Percentiles rank a stretch among this genome's conserved stretches.
These are phyloP conservation scores for Gadopsis bispinosus DNA, from an alignment of 2,797 vertebrate genomes.

Conservation along the genomic window DNA sequence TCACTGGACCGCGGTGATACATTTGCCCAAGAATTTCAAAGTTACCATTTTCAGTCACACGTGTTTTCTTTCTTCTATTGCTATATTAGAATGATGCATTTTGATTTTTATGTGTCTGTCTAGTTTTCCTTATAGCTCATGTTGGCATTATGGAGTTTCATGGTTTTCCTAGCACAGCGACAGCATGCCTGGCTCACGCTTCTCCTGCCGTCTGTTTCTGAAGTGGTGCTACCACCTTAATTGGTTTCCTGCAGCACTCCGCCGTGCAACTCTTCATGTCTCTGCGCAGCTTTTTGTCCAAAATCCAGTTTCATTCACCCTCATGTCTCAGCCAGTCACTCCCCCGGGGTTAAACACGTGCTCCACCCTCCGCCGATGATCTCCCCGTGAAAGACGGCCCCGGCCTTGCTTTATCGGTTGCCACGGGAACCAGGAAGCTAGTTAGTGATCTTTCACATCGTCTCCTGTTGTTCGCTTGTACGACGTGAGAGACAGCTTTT, in stretches of 20 bases:
- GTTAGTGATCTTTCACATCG: conserved; percentile 69
- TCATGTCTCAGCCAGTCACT: conserved; percentile 3
- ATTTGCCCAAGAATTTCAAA: background rate
- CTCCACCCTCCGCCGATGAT: conserved; percentile 23
- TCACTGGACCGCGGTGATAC: background rate
- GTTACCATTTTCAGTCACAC: background rate
- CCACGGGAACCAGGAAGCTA: conserved; percentile 71
- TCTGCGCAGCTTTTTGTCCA: background rate
- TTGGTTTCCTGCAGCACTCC: conserved; percentile 4
- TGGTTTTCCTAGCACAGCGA: background rate
- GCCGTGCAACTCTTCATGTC: background rate
- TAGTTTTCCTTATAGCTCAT: background rate
- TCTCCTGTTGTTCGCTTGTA: conserved; percentile 36
- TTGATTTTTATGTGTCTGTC: background rate
- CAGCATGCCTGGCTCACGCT: background rate
- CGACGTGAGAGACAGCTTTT: conserved; percentile 37
- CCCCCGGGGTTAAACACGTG: conserved; percentile 30
- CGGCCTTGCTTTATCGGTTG: conserved; percentile 53
- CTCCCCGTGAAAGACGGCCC: conserved; percentile 35
- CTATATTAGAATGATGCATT: background rate
- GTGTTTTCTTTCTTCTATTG: background rate
- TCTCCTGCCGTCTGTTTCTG: background rate
- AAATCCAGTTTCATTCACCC: conserved; percentile 9
- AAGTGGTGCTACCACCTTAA: background rate
- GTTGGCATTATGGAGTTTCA: background rate